Base-by-base conservation (phyloP, 2,888 invertebrate genomes). In the Ceramica pisi region DNA sequence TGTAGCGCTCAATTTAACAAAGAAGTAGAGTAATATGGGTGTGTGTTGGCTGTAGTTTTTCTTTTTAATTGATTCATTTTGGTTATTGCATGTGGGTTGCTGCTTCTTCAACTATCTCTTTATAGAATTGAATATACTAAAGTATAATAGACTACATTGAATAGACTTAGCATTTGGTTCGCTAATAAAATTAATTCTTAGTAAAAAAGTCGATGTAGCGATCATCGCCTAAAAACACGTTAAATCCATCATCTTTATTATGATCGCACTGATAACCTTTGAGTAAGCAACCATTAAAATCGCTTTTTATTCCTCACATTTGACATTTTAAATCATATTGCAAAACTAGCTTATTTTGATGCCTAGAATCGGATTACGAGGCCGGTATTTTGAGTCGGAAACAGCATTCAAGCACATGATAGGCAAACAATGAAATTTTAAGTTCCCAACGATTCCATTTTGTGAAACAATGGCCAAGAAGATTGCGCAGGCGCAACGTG, bases 401-500 rank as follows among this genome's bases (percentile, higher is more conserved):
- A 78, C 64, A 31, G 44, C 64, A 67, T 70, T 76, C 62, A 73
- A 75, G 53, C 67, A 63, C 65, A 46, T 69, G 82, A 78, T 63
- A 51, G 71, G 59, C 63, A 78, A 60, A 78, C 71, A 78, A 82
- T 79, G 78, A 56, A 80, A 56, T 56, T 79, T 56, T n/a, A 66
- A 56, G 65, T 82, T 82, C 62, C 65, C 55, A 72, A 68, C 67
- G 62, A 67, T 61, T 80, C 50, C 62, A 63, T 82, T 70, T 70
- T 12, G 68, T 67, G 74, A 74, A 75, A 85, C 86, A 83, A 83
- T 85, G 60, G 67, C 44, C 48, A 71, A 71, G 61, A 78, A 60
- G 71, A 83, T 80, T 80, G 80, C 86, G 79, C 70, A 82, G 78
- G 72, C 71, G 75, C 83, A 75, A 77, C 82, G 89, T 82, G 84